These are phyloP conservation scores for Nomada hirtipes DNA, from an alignment of 2,888 invertebrate genomes.

Conservation along the genomic window DNA sequence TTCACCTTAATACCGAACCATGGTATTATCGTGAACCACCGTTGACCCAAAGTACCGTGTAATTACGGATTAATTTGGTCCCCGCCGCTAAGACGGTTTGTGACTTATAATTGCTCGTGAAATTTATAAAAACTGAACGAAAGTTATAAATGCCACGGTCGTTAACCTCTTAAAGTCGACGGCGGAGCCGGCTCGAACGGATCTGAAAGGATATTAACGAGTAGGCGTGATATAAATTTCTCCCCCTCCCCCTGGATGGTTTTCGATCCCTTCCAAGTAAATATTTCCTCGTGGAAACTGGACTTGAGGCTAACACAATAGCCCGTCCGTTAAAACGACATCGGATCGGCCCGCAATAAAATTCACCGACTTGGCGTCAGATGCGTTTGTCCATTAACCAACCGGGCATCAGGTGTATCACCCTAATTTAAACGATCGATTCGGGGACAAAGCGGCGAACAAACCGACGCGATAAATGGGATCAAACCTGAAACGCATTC, in stretches of 20 bases:
- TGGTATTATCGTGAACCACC: neutral
- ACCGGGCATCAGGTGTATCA: neutral
- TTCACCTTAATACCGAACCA: neutral
- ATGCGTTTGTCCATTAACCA: neutral
- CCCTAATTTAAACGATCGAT: neutral
- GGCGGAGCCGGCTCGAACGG: no score
- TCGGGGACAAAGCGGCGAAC: neutral
- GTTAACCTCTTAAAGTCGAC: neutral
- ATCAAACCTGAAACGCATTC: neutral
- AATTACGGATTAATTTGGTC: slow-evolving; percentile 17
- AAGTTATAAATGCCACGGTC: neutral
- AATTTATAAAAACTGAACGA: neutral
- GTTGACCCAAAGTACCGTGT: slow-evolving; percentile 16
- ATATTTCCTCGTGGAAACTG: no score
- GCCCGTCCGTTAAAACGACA: no score
- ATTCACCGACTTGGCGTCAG: neutral
- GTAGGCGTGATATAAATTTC: neutral
- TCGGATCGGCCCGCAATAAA: neutral
- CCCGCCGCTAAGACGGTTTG: neutral
- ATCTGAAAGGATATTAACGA: neutral
- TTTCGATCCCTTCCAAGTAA: no score
- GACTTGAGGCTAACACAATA: no score
- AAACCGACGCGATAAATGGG: neutral
- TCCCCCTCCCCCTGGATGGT: no score
- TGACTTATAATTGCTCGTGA: slow-evolving; percentile 17